Base-by-base conservation (phyloP, 64 coral and sea anemone genomes). In the Stichodactyla helianthus region DNA sequence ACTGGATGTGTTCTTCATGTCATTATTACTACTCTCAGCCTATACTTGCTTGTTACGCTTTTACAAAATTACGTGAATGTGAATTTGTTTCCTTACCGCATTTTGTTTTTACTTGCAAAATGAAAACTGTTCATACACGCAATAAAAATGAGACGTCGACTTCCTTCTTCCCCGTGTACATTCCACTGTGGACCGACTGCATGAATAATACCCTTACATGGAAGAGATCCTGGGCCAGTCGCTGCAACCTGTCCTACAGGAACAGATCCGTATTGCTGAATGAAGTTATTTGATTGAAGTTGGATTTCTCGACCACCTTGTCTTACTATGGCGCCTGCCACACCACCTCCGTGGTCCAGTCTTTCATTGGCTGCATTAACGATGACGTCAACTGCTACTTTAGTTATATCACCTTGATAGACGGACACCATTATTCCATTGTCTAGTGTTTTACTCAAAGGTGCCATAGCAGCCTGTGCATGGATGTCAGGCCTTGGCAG, bases 311-410 rank as follows among this genome's bases (percentile, higher is more conserved):
- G 44, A 1, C 93, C 93, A 27, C 88, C 93, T 6, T 71, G 51
- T 68, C 55, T 91, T 0, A 60, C 17, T 0, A 94, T 78, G 58
- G 87, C 89, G 10, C 79, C 89, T 50, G 57, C 70, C 22, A 86
- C 88, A 18, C 89, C 93, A 35, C 86, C 86, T 57, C 50, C 88
- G 4, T 83, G 56, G 0, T 2, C 12, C 27, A 94, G 86, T 2
- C 15, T 0, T 16, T 91, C 89, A 54, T 91, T 91, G 4, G 89
- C 71, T 31, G 89, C 84, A 82, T 91, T 94, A 10, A 91, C 93
- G 44, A 94, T 91, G 16, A 83, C 88, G 52, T 88, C 93, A 0
- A 88, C 93, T 7, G 0, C 14, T 68, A 88, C 44, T 22, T 88
- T 7, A 4, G 93, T 94, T 0, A 94, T 52, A 54, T 94, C 93